Base-by-base conservation (phyloP, 2,888 invertebrate species). In the Tridacna crocea region DNA sequence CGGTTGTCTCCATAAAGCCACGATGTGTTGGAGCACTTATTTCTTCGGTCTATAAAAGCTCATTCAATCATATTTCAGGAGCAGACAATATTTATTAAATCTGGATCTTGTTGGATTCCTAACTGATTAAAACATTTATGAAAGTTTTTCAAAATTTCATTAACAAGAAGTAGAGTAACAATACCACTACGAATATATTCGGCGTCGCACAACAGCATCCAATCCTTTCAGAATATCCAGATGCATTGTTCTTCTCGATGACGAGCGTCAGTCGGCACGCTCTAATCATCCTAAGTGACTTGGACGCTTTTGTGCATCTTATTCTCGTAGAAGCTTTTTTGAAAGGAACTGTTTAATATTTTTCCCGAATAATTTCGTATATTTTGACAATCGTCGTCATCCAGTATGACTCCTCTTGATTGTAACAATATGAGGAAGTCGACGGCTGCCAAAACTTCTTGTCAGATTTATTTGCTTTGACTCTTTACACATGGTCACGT, bases 401-500 rank as follows among this genome's bases (percentile, higher is more conserved):
- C 76, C 76, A 12, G 68, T 55, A 68, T 76, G 84, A 75, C 80
- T 84, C 77, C 79, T 10, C 47, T 27, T 79, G 79, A 79, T 72
- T 26, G 68, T 58, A 58, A 76, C 85, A 81, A 85, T 85, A 82
- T 77, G 75, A 75, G 55, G 48, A 46, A 74, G 83, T 77, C 83
- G 78, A 47, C 17, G 60, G 22, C 60, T 84, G 83, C 82, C 83
- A 82, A 76, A 65, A 73, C 58, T 66, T 73, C 60, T 75, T 86
- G 86, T 86, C 86, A 84, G 76, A 75, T 81, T 85, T 86, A 86
- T 86, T 83, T 83, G 80, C 80, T 76, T 83, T 70, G 51, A 70
- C 24, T 13, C 22, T 61, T 61, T 61, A 61, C 61, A 61, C 3
- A 61, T 4, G 61, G 61, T 19, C 55, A 15, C 11, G 55, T 55